Evolutionary conservation across 2,113 vertebrate species (phyloP).

Genomic region (Neogobius melanostomus): DNA sequence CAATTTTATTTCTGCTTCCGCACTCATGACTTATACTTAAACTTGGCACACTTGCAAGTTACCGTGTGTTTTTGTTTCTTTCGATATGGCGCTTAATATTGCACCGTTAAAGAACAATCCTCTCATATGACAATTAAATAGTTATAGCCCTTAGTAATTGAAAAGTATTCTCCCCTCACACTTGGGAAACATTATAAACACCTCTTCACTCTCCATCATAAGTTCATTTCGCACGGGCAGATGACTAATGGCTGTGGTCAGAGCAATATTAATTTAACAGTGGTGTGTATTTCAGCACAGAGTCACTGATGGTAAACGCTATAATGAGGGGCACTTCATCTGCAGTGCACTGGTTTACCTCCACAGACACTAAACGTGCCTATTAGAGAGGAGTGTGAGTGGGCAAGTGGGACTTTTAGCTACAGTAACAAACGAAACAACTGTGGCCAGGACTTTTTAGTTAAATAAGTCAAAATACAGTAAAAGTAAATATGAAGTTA

Average conservation of each 20-base stretch:
- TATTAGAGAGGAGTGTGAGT: constrained; percentile 7
- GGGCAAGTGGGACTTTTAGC: neutral
- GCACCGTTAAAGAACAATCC: neutral
- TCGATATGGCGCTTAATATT: neutral
- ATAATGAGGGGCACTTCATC: constrained; percentile 26
- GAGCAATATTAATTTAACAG: constrained; percentile 18
- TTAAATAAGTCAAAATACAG: too few species aligned
- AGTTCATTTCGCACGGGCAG: constrained; percentile 11
- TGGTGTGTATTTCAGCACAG: constrained; percentile 37
- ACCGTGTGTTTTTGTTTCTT: too few species aligned
- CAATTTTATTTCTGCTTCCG: too few species aligned
- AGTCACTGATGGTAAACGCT: constrained; percentile 16
- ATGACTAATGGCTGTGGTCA: constrained; percentile 36
- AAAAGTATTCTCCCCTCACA: neutral
- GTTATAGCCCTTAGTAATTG: neutral
- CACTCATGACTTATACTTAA: neutral
- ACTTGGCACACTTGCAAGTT: too few species aligned
- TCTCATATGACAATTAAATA: neutral
- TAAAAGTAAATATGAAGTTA: too few species aligned
- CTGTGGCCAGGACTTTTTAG: neutral
- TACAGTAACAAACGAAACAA: neutral
- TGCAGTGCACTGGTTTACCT: constrained; percentile 21
- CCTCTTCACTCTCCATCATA: neutral
- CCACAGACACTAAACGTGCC: constrained; percentile 19
- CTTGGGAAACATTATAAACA: neutral